phyloP scores from a whole-genome alignment of 1,140 invertebrate species.

The Campoletis sonorensis region DNA sequence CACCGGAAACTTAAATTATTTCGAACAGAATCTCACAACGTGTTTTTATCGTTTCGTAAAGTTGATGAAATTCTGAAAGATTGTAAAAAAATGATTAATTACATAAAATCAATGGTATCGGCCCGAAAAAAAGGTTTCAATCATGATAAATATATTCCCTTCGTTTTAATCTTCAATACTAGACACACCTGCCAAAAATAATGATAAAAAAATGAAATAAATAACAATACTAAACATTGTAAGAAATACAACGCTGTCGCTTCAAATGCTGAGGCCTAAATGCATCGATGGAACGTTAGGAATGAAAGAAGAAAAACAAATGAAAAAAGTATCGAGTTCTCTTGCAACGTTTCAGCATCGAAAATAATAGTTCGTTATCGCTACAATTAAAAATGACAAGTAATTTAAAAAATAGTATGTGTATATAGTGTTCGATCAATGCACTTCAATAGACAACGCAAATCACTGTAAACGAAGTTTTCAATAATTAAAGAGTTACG shows the following conservation, averaged over 20 bases:
- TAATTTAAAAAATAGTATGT: conserved; percentile 13
- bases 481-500: background rate
- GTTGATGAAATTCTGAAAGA: background rate
- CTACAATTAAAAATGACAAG: conserved; percentile 6
- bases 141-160: conserved; percentile 7
- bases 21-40: background rate
- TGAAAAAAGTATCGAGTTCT: conserved; percentile 10
- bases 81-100: background rate
- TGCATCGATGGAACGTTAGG: conserved; percentile 1
- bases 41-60: background rate
- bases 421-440: conserved; percentile 16
- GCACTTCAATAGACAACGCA: conserved; percentile 34
- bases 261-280: conserved; percentile 37
- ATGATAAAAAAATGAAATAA: background rate
- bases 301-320: background rate
- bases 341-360: conserved; percentile 41
- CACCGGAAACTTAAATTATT: background rate
- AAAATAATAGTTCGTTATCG: conserved; percentile 25
- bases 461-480: conserved; percentile 5
- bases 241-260: conserved; percentile 11
- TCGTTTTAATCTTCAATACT: background rate
- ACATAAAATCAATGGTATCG: background rate
- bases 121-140: background rate
- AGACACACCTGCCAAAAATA: conserved; percentile 4
- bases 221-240: background rate